Evolutionary conservation across 2,113 vertebrate genomes (phyloP).

Genomic region (Silurus asotus): DNA sequence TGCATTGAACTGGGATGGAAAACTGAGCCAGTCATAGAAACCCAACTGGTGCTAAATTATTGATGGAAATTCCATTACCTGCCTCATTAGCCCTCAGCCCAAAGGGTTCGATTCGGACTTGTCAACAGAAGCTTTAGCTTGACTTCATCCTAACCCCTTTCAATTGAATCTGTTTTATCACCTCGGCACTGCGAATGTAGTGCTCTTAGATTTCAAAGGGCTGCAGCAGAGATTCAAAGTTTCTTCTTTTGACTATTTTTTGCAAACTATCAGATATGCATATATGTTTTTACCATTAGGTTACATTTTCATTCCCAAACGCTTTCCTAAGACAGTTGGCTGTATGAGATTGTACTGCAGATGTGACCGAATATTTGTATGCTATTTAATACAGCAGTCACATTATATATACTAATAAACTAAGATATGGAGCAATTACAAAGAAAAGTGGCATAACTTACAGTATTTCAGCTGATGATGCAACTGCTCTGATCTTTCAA

Average conservation of each 20-base stretch:
- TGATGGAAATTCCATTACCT: slow-evolving; percentile 63
- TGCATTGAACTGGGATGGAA: slow-evolving; percentile 50
- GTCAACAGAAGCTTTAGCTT: slow-evolving; percentile 41
- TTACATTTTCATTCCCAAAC: neutral
- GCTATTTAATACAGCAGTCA: neutral
- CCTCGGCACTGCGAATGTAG: slow-evolving; percentile 4
- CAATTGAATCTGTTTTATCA: slow-evolving; percentile 32
- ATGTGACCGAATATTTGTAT: neutral
- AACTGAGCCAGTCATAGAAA: slow-evolving; percentile 56
- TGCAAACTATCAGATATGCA: neutral
- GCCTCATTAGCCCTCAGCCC: slow-evolving; percentile 55
- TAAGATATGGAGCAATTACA: neutral
- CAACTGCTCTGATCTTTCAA: neutral
- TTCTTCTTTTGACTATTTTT: neutral
- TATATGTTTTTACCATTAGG: neutral
- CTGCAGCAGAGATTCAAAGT: neutral
- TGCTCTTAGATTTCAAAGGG: neutral
- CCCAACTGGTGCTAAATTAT: slow-evolving; percentile 56
- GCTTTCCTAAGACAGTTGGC: neutral
- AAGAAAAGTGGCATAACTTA: neutral
- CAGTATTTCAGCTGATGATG: neutral
- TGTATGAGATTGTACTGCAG: neutral
- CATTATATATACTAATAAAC: neutral
- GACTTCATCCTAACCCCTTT: slow-evolving; percentile 39
- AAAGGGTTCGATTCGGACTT: slow-evolving; percentile 39